Base-by-base conservation (phyloP, 2,888 invertebrate genomes). In the Aricia artaxerxes region DNA sequence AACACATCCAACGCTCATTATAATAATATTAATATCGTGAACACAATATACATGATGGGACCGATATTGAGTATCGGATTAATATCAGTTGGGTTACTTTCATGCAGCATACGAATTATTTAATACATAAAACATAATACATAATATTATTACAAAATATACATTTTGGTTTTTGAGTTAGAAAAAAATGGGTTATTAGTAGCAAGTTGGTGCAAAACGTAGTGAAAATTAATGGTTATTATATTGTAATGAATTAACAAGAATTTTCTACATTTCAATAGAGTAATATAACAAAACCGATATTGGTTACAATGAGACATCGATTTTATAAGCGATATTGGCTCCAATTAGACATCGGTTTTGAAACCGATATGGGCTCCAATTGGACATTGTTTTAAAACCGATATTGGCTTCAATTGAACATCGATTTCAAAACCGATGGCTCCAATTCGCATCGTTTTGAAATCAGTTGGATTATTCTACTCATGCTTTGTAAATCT, bases 1-100 rank as follows among this genome's bases (percentile, higher is more conserved):
- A 13, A 69, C 69, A 69, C 69, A 69, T 4, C 13, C 69, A 35
- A 1, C 31, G 16, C 69, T 69, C 69, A 69, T 69, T 69, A 16
- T 69, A 69, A 38, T 35, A 69, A 69, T 69, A 4, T 69, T 69
- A 69, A 69, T 69, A 35, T 69, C 69, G 69, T 38, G 35, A 35
- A 69, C 69, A 38, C 35, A 69, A 69, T 69, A 38, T 69, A 35
- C 35, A 69, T 38, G 69, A 69, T 69, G 69, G 35, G 35, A 16
- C 69, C 35, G 69, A 38, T 69, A 69, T 69, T 69, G 69, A 75
- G 13, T 49, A 24, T 9, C 75, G 24, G 11, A 31, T 75, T 44
- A 75, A 49, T 75, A 75, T 75, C 73, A 4, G 35, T 24, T 24
- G 24, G 24, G 5, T 38, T 69, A 69, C 35, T 69, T 69, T 38